These are phyloP conservation scores for Prunella strophiata DNA, from an alignment of 2,797 vertebrate genomes.

Conservation along the genomic window DNA sequence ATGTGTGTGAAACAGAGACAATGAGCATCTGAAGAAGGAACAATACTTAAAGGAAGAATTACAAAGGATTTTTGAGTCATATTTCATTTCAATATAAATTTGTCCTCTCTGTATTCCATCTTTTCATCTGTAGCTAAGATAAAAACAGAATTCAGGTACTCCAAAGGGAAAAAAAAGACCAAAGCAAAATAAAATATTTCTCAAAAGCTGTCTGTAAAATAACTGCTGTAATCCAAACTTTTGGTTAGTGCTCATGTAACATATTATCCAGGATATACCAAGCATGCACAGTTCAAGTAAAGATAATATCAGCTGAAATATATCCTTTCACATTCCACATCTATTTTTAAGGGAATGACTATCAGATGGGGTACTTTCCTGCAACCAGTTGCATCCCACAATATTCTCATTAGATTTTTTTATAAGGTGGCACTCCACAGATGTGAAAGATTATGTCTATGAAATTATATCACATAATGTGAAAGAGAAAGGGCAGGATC, in stretches of 20 bases:
- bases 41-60: background rate
- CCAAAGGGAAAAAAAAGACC: background rate
- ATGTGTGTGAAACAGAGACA: background rate
- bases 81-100: background rate
- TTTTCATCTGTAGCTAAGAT: background rate
- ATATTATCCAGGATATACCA: background rate
- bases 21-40: background rate
- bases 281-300: background rate
- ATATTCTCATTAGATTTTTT: background rate
- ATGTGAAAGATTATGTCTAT: background rate
- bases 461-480: background rate
- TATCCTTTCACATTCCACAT: background rate
- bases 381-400: background rate
- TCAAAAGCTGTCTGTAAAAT: background rate
- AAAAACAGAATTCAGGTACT: background rate
- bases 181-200: background rate
- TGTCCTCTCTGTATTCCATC: background rate
- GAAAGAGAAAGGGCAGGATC: background rate
- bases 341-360: background rate
- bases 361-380: background rate
- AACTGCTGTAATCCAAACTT: background rate
- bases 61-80: background rate
- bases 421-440: background rate
- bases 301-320: background rate
- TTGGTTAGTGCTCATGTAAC: background rate